Base-by-base conservation (phyloP, 2,113 vertebrate genomes). In the Trinectes maculatus region DNA sequence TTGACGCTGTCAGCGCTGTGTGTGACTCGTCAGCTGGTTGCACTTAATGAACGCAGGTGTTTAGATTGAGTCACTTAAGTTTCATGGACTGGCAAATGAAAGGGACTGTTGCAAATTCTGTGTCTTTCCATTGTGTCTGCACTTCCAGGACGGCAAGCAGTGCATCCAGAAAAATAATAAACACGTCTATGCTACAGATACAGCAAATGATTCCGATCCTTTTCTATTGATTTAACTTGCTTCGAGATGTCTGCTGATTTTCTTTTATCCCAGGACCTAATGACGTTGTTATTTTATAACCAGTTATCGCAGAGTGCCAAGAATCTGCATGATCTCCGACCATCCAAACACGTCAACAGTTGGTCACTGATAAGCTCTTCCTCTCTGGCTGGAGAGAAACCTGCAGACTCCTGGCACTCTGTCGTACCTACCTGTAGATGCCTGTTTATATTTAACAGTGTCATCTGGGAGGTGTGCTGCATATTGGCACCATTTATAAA, bases 331-430 rank as follows among this genome's bases (percentile, higher is more conserved):
- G 66, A 53, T 74, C 69, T 63, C 40, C 8, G 26, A 2, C 31
- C 33, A 19, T 49, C 33, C 31, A 15, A 29, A 29, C 13, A 15
- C 19, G 54, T 33, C 67, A 58, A 57, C 56, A 52, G 66, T 51
- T 49, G 64, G 59, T 54, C 8, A 60, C 37, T 51, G 44, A 79
- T 67, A 22, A 77, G 58, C 60, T 49, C 51, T 74, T 85, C 64
- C 70, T 71, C 24, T 75, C 34, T 7, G 36, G 24, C 56, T 76
- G 49, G 59, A 71, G 25, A 31, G 19, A 80, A 61, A 56, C 60
- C 52, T 58, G 75, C 61, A 47, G 70, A 62, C 63, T 65, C 13
- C 21, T 85, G 79, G 80, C 63, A 61, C 48, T 40, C 39, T 51
- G 49, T 19, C 4, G n/a, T 52, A 21, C 48, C 34, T 12, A 21